Evolutionary conservation across 2,113 vertebrate species (phyloP).

Genomic region (Petroica traversi): DNA sequence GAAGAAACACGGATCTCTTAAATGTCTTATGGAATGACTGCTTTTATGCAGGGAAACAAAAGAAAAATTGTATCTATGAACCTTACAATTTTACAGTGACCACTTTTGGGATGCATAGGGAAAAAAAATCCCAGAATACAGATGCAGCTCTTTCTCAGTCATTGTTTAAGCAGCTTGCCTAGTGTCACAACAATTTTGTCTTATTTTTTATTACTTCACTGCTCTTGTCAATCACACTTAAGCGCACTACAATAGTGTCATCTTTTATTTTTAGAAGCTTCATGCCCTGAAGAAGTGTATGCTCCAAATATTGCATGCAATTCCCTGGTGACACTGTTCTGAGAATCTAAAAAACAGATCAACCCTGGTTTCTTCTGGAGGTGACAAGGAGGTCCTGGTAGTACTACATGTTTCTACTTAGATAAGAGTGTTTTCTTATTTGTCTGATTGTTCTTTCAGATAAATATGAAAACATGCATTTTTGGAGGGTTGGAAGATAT

Average conservation of each 20-base stretch:
- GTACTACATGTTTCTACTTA: background rate
- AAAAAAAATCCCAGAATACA: background rate
- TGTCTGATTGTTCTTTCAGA: background rate
- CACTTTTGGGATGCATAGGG: background rate
- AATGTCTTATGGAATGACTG: background rate
- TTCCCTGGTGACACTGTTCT: background rate
- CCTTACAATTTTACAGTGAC: background rate
- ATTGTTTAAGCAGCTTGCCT: background rate
- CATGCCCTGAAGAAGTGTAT: background rate
- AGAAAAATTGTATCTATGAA: background rate
- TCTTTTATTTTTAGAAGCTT: slow-evolving; percentile 29
- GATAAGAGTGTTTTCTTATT: background rate
- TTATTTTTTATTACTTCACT: background rate
- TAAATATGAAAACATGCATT: background rate
- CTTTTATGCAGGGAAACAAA: background rate
- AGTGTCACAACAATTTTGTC: background rate
- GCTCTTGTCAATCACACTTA: slow-evolving; percentile 33
- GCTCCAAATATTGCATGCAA: background rate
- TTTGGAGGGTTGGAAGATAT: background rate
- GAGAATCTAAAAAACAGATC: background rate
- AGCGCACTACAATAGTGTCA: background rate
- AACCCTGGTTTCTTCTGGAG: background rate
- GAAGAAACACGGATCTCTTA: background rate
- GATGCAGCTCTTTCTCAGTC: background rate
- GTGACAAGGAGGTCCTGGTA: background rate